Evolutionary conservation across 2,113 vertebrate species (phyloP).

Genomic region (Apteryx owenii): DNA sequence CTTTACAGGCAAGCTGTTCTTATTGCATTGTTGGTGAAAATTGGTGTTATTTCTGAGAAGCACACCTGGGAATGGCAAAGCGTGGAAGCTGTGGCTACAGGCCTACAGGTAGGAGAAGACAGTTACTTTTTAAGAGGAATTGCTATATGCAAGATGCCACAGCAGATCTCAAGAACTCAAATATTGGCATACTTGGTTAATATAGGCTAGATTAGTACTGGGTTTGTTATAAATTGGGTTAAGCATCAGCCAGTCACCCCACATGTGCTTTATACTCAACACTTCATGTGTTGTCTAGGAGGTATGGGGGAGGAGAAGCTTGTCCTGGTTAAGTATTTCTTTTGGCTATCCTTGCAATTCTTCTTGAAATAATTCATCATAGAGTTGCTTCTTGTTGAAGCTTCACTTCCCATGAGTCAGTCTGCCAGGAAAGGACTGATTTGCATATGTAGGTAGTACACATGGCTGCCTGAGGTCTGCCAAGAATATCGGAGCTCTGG

Average conservation of each 20-base stretch:
- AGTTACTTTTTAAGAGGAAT: neutral
- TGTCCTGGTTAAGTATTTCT: neutral
- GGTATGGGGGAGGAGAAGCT: no score
- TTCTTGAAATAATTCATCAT: neutral
- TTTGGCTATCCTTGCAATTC: neutral
- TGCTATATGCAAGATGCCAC: neutral
- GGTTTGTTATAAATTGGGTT: neutral
- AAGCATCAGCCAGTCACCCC: neutral
- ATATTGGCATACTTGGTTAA: neutral
- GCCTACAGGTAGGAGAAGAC: slow-evolving; percentile 86
- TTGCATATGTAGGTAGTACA: accelerated
- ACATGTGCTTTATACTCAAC: neutral
- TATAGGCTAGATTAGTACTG: neutral
- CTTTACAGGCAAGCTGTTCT: slow-evolving; percentile 92
- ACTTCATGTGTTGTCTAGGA: neutral
- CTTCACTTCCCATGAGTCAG: neutral
- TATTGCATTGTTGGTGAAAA: slow-evolving; percentile 95
- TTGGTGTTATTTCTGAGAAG: slow-evolving; percentile 92
- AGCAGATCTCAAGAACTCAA: neutral
- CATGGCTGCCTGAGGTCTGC: neutral
- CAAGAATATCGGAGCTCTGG: neutral
- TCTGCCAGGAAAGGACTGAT: neutral
- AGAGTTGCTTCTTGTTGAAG: neutral
- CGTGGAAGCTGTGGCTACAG: slow-evolving; percentile 95
- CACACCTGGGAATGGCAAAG: slow-evolving; percentile 94